Percentiles rank a stretch among this genome's conserved stretches.
Conservation (phyloP, 2,113 vertebrate genomes). For the Megaceryle maxima region DNA sequence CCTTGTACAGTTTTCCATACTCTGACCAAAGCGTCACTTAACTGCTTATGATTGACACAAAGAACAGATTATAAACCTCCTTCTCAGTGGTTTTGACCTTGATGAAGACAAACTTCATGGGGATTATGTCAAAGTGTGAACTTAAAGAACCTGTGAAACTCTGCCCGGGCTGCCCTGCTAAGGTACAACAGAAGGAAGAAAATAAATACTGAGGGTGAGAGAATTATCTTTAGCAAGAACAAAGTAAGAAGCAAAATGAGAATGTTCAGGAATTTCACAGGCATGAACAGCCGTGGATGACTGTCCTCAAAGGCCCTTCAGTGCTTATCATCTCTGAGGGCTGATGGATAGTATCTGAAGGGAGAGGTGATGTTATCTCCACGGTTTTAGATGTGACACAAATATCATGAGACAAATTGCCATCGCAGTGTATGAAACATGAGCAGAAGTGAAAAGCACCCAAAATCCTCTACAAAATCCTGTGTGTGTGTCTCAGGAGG, state of each 20-base stretch:
- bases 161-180: not conserved
- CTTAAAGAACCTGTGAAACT: not conserved
- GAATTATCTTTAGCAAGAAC: not conserved
- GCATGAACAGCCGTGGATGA: not conserved
- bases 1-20: not conserved
- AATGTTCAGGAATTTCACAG: not conserved
- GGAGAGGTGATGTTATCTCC: not conserved
- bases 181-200: not conserved
- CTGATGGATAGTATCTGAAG: not conserved
- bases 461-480: not conserved
- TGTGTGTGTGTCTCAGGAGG: not conserved
- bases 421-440: rapidly evolving
- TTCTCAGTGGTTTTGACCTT: not conserved
- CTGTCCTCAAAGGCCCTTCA: not conserved
- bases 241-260: not conserved
- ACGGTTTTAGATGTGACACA: not conserved
- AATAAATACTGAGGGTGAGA: not conserved
- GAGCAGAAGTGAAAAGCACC: not conserved
- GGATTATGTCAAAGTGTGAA: not conserved
- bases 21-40: not conserved
- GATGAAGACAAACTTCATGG: not conserved
- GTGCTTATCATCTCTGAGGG: not conserved
- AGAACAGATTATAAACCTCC: not conserved
- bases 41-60: not conserved
- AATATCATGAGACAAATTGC: not conserved